phyloP scores from a whole-genome alignment of 2,888 invertebrate species.

The Aplocera efformata region DNA sequence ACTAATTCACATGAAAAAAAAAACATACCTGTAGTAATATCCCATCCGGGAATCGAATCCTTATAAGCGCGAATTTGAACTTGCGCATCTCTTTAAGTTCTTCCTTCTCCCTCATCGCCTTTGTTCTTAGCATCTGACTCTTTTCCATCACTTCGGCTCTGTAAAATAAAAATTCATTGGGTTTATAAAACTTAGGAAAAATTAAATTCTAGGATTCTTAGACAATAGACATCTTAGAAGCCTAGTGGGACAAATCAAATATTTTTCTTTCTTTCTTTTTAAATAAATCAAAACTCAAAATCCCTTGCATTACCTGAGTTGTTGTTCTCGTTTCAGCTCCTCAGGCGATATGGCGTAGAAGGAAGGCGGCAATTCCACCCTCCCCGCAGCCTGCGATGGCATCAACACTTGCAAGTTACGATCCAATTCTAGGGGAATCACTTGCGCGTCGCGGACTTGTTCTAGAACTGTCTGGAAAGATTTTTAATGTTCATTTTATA shows the following conservation, averaged over 20 bases:
- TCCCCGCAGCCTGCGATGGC: constrained; percentile 86
- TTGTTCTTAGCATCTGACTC: constrained; percentile 92
- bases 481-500: no score
- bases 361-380: constrained; percentile 87
- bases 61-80: constrained; percentile 91
- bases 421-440: constrained; percentile 91
- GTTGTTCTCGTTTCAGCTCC: constrained; percentile 91
- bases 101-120: constrained; percentile 96
- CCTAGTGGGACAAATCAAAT: no score
- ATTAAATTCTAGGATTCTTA: background rate
- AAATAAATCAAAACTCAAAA: no score
- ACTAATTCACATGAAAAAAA: no score
- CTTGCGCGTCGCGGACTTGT: constrained; percentile 88
- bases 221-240: no score
- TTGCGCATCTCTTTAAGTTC: constrained; percentile 88
- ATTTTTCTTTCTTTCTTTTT: no score
- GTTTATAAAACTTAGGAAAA: no score
- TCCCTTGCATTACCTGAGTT: no score
- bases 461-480: constrained; percentile 85
- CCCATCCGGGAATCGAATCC: constrained; percentile 94
- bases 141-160: constrained; percentile 89
- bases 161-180: constrained; percentile 20
- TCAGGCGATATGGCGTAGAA: constrained; percentile 91
- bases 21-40: constrained; percentile 86
- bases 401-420: constrained; percentile 91